phyloP scores from a whole-genome alignment of 2,888 invertebrate species.

The Agrilus cyanescens region DNA sequence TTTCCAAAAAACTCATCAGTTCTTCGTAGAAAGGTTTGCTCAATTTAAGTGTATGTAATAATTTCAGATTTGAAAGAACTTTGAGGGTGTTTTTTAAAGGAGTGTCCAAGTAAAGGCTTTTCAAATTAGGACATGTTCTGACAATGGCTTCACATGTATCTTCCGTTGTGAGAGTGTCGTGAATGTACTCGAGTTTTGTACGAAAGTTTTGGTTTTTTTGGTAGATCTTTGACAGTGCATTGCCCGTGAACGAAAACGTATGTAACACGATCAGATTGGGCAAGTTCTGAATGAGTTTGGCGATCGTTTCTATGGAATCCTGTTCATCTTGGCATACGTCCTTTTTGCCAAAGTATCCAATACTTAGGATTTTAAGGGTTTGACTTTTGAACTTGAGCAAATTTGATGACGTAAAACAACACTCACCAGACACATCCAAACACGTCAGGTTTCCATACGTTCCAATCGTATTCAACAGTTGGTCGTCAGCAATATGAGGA shows the following conservation, averaged over 20 bases:
- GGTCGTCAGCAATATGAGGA: slow-evolving; percentile 59
- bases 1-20: slow-evolving; percentile 43
- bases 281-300: slow-evolving; percentile 48
- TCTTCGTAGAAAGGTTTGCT: slow-evolving; percentile 51
- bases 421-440: slow-evolving; percentile 59
- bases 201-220: slow-evolving; percentile 43
- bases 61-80: slow-evolving; percentile 38
- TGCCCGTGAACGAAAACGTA: slow-evolving; percentile 57
- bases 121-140: slow-evolving; percentile 48
- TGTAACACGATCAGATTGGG: slow-evolving; percentile 53
- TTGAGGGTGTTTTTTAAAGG: slow-evolving; percentile 45
- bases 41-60: slow-evolving; percentile 46
- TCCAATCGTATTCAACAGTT: slow-evolving; percentile 47
- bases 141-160: slow-evolving; percentile 48
- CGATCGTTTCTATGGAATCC: slow-evolving; percentile 40
- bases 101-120: slow-evolving; percentile 53
- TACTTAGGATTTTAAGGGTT: slow-evolving; percentile 48
- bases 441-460: slow-evolving; percentile 45
- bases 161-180: slow-evolving; percentile 50
- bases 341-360: slow-evolving; percentile 59
- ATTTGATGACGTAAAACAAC: slow-evolving; percentile 53
- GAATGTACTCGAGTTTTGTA: slow-evolving; percentile 54
- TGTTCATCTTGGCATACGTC: slow-evolving; percentile 44
- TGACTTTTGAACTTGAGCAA: slow-evolving; percentile 46
- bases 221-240: slow-evolving; percentile 44